These are phyloP conservation scores for Saccostrea cuccullata DNA, from an alignment of 1,140 invertebrate genomes.

Conservation along the genomic window DNA sequence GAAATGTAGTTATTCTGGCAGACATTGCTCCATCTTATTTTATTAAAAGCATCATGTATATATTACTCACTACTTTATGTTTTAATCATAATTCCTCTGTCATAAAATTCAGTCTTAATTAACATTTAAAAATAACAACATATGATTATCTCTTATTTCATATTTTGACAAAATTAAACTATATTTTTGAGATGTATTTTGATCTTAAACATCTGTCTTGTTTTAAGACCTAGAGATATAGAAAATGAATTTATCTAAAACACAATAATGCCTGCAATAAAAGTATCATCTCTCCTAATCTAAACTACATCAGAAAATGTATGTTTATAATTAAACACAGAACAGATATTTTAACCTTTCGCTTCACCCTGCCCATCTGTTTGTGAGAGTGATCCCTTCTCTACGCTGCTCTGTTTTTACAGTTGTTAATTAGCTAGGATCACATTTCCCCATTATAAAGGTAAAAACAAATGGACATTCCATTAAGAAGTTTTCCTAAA, in stretches of 20 bases:
- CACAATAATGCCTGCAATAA: neutral
- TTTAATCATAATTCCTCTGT: too few species aligned
- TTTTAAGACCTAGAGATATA: neutral
- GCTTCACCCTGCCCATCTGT: slow-evolving; percentile 9
- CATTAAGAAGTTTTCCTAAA: neutral
- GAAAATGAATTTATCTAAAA: neutral
- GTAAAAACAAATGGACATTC: slow-evolving; percentile 28
- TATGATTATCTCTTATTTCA: too few species aligned
- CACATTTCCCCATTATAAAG: slow-evolving; percentile 12
- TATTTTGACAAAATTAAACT: neutral
- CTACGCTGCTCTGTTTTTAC: neutral
- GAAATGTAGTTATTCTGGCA: too few species aligned
- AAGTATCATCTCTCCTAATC: neutral
- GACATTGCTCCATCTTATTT: too few species aligned
- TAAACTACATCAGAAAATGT: neutral
- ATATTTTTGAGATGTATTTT: neutral
- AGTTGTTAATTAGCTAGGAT: neutral
- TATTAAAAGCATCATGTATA: too few species aligned
- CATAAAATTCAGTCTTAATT: too few species aligned
- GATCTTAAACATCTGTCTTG: neutral
- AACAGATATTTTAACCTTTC: neutral
- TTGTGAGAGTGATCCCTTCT: neutral
- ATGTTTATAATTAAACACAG: neutral
- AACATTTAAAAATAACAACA: too few species aligned
- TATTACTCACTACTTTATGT: too few species aligned